These are phyloP conservation scores for Eucidaris tribuloides DNA, from an alignment of 35 echinoderm and acorn worm species.

Conservation along the genomic window DNA sequence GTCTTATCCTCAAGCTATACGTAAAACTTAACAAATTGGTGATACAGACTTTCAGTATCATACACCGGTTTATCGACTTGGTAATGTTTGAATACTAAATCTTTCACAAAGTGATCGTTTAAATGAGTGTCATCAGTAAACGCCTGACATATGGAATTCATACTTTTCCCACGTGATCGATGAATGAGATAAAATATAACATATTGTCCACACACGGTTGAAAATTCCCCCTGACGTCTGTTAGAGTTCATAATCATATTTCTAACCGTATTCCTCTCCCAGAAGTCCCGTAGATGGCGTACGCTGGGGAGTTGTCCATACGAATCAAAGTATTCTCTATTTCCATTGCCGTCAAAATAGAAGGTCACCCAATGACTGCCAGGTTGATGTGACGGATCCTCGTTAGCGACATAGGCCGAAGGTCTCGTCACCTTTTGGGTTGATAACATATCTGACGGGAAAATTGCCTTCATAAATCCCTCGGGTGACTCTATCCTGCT, in stretches of 20 bases:
- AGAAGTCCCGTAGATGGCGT: neutral
- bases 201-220: conserved; percentile 17
- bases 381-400: neutral
- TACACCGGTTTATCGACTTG: neutral
- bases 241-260: neutral
- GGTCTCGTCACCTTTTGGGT: neutral
- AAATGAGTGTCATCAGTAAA: neutral
- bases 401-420: neutral
- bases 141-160: neutral
- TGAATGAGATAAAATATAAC: neutral
- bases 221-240: neutral
- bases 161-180: neutral
- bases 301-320: neutral
- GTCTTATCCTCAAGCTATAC: too few relatives aligned
- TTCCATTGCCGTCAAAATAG: neutral
- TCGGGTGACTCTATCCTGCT: neutral
- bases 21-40: too few relatives aligned
- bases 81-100: neutral
- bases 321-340: conserved; percentile 18
- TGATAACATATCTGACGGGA: neutral
- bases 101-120: neutral
- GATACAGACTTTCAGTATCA: too few relatives aligned
- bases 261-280: neutral
- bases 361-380: conserved; percentile 1
- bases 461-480: neutral